Evolutionary conservation across 2,888 invertebrate species (phyloP).

Genomic region (Sphaeridia pumilis): DNA sequence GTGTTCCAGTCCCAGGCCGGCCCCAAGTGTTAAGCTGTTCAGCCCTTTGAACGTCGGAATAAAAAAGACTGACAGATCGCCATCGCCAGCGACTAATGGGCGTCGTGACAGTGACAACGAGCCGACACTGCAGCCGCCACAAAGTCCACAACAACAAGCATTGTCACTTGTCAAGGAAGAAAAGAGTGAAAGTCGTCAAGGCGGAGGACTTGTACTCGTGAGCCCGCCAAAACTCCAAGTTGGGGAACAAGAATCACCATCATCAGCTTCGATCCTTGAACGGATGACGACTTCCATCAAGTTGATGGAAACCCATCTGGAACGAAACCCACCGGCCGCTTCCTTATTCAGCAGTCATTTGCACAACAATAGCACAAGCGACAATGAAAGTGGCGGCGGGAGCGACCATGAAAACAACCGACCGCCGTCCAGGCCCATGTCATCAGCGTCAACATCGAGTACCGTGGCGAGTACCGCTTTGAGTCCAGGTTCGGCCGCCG

Average conservation of each 20-base stretch:
- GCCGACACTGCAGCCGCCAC: too few relatives aligned
- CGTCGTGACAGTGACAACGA: too few relatives aligned
- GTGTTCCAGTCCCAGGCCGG: too few relatives aligned
- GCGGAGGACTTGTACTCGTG: background rate
- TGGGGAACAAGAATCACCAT: too few relatives aligned
- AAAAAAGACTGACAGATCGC: too few relatives aligned
- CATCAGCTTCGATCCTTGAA: background rate
- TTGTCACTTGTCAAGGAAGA: conserved; percentile 1
- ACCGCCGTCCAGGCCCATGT: conserved; percentile 33
- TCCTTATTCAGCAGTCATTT: background rate
- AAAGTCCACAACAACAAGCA: too few relatives aligned
- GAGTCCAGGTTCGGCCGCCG: background rate
- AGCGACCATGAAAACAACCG: conserved; percentile 22
- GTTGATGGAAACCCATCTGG: background rate
- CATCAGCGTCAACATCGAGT: conserved; percentile 25
- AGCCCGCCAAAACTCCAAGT: too few relatives aligned
- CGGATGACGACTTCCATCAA: background rate
- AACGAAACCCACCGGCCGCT: background rate
- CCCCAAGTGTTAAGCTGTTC: too few relatives aligned
- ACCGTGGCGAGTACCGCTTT: conserved; percentile 11
- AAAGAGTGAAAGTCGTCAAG: background rate
- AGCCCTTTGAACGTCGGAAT: too few relatives aligned
- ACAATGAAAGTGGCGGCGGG: conserved; percentile 16
- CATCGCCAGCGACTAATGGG: too few relatives aligned
- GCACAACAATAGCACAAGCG: conserved; percentile 5